Conservation (phyloP, 1,140 invertebrate genomes). For the Scaptomyza hsui region DNA sequence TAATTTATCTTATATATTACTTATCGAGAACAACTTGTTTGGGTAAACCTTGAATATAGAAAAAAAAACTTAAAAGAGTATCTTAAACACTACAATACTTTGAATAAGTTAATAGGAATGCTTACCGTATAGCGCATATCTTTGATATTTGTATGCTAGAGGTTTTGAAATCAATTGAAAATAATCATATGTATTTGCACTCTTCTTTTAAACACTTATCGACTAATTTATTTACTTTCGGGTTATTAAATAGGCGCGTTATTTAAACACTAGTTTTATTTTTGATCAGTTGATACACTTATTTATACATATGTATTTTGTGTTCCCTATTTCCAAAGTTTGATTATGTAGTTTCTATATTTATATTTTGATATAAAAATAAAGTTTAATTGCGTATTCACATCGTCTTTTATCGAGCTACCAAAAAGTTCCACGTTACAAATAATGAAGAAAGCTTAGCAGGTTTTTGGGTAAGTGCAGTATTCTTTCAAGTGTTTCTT, state of each 20-base stretch:
- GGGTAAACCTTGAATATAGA: too few species aligned
- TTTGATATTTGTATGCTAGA: background rate
- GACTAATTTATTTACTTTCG: background rate
- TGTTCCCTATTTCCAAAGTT: background rate
- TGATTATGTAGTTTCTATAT: slow-evolving; percentile 10
- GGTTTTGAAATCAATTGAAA: background rate
- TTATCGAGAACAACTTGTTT: too few species aligned
- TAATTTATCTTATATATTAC: too few species aligned
- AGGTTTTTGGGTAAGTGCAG: slow-evolving; percentile 2
- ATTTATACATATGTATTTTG: background rate
- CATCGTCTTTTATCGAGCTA: slow-evolving; percentile 3
- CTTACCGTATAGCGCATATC: slow-evolving; percentile 29
- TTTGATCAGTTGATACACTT: slow-evolving; percentile 13
- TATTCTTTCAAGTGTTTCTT: slow-evolving; percentile 3
- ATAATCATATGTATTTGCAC: slow-evolving; percentile 19
- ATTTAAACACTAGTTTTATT: slow-evolving; percentile 2
- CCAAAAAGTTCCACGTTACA: slow-evolving; percentile 8
- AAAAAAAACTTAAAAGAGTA: too few species aligned
- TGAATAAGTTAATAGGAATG: background rate
- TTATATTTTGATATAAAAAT: slow-evolving; percentile 35
- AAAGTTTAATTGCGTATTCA: slow-evolving; percentile 2
- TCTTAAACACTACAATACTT: too few species aligned
- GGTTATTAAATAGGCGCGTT: slow-evolving; percentile 4
- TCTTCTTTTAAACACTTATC: slow-evolving; percentile 15
- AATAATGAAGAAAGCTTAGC: slow-evolving; percentile 17